Conservation (phyloP, 2,888 invertebrate genomes). For the Argyresthia albistria region DNA sequence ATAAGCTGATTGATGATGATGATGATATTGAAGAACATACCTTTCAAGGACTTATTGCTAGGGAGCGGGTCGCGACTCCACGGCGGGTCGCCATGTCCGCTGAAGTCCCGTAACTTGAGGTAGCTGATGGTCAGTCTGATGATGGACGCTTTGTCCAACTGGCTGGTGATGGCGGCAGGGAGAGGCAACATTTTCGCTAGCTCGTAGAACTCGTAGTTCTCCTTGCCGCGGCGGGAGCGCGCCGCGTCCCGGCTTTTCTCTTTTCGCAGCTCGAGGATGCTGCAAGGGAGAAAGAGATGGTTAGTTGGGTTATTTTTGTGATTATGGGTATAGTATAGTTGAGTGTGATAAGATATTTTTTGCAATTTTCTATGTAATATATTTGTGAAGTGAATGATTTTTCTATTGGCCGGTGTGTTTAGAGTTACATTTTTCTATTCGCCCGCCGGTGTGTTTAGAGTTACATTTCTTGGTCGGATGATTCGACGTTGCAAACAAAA, state of each 20-base stretch:
- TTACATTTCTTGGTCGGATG: no score
- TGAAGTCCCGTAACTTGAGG: slow-evolving; percentile 94
- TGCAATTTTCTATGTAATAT: no score
- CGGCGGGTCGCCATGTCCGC: slow-evolving; percentile 95
- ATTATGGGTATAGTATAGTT: no score
- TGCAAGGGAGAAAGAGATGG: slow-evolving; percentile 53
- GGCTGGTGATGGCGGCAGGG: slow-evolving; percentile 92
- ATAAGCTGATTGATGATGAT: no score
- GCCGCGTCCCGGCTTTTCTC: slow-evolving; percentile 96
- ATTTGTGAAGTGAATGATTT: no score
- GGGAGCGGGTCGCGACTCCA: slow-evolving; percentile 90
- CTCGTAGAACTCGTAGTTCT: slow-evolving; percentile 97
- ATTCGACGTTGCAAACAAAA: no score
- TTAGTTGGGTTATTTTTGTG: no score
- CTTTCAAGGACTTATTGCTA: slow-evolving; percentile 86
- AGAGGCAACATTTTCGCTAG: slow-evolving; percentile 94
- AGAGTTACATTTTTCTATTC: no score
- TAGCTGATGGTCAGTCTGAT: slow-evolving; percentile 97
- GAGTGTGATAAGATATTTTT: no score
- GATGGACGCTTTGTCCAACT: slow-evolving; percentile 96
- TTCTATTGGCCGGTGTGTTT: no score
- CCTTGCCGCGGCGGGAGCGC: slow-evolving; percentile 91
- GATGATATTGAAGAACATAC: slow-evolving; percentile 56
- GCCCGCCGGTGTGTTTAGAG: no score
- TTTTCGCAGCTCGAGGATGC: slow-evolving; percentile 93